phyloP scores from a whole-genome alignment of 23 tunicate species.

The Halocynthia aurantium region DNA sequence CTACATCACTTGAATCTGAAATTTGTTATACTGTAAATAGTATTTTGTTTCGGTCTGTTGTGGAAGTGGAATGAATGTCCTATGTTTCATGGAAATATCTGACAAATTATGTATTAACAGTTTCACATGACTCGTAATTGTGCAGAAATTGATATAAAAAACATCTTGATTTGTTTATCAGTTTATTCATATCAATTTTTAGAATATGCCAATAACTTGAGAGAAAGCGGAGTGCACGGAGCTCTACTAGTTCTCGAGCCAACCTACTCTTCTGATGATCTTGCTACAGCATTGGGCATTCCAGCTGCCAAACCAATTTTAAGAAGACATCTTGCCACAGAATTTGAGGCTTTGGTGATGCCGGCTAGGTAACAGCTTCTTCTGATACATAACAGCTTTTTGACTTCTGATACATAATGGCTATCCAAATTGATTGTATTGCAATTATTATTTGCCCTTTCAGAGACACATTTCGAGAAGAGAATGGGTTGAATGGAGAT shows the following conservation, averaged over 20 bases:
- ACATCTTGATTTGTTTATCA: too few relatives aligned
- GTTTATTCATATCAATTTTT: background rate
- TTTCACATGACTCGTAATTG: too few relatives aligned
- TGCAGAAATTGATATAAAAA: too few relatives aligned
- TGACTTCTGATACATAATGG: background rate
- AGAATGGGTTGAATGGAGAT: background rate
- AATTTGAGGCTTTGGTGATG: constrained; percentile 65
- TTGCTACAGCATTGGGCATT: constrained; percentile 74
- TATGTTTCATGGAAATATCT: too few relatives aligned
- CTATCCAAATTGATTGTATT: too few relatives aligned
- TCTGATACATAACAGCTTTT: background rate
- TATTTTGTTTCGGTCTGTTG: too few relatives aligned
- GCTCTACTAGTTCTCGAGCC: constrained; percentile 59
- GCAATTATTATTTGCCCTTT: background rate
- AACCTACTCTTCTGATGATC: constrained; percentile 54
- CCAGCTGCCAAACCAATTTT: constrained; percentile 78
- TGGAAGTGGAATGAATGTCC: too few relatives aligned
- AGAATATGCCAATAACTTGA: constrained; percentile 73
- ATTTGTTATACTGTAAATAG: too few relatives aligned
- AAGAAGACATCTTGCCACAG: constrained; percentile 83
- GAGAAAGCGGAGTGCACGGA: constrained; percentile 84
- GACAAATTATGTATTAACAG: too few relatives aligned
- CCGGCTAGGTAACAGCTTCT: constrained; percentile 49
- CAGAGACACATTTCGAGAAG: constrained; percentile 18
- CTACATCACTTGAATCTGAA: too few relatives aligned